Conservation (phyloP, 2,797 vertebrate species). For the Tolypeutes matacus region DNA sequence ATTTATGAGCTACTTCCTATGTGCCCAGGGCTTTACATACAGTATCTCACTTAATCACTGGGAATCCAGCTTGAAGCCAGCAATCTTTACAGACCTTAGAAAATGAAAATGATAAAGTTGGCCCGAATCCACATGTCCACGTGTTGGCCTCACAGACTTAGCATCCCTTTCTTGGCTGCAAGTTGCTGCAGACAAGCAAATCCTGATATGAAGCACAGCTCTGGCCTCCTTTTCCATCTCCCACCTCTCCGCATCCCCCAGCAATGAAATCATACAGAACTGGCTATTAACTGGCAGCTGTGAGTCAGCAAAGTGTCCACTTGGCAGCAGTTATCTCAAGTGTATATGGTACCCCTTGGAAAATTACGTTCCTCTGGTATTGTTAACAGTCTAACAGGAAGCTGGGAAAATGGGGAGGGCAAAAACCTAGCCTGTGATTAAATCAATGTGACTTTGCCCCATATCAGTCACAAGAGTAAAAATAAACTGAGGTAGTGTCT, state of each 20-base stretch:
- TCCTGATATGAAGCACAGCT: background rate
- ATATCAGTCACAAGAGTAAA: background rate
- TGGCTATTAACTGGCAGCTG: background rate
- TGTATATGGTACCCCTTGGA: background rate
- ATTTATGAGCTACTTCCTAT: background rate
- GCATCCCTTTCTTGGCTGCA: background rate
- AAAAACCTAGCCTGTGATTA: background rate
- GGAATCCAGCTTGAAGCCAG: background rate
- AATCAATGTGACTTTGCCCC: background rate
- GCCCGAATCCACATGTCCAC: background rate
- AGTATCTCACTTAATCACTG: constrained; percentile 31
- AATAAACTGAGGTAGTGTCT: background rate
- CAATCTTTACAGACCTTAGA: background rate
- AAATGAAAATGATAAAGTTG: background rate
- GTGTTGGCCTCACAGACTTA: background rate
- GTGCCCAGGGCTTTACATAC: background rate
- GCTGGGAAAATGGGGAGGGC: background rate
- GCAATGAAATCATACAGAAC: background rate
- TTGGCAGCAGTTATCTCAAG: background rate
- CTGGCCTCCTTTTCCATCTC: background rate
- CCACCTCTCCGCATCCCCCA: background rate
- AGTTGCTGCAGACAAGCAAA: background rate
- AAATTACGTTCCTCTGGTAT: background rate
- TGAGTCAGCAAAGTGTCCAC: constrained; percentile 9
- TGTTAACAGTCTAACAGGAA: background rate